phyloP scores from a whole-genome alignment of 2,113 vertebrate species.

The Melozone crissalis region DNA sequence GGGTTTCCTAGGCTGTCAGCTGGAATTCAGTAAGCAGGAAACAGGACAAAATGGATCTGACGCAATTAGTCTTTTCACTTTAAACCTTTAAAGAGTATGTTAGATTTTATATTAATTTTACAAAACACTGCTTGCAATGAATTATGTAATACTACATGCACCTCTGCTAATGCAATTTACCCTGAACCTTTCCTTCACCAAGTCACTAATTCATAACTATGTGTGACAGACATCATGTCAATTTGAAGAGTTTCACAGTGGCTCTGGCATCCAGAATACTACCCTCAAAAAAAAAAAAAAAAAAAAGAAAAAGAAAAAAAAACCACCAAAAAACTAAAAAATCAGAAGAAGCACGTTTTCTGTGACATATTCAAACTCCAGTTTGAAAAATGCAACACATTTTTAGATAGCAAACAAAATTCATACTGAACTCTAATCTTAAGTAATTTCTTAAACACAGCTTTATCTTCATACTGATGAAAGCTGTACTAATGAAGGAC shows the following conservation, averaged over 20 bases:
- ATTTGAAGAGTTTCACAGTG: neutral
- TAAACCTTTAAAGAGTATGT: constrained; percentile 16
- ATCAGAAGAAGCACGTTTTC: neutral
- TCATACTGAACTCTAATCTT: neutral
- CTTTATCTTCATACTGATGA: constrained; percentile 41
- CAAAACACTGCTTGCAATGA: constrained; percentile 22
- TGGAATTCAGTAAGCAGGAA: constrained; percentile 29
- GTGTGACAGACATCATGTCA: neutral
- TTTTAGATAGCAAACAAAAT: constrained; percentile 30
- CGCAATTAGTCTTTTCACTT: neutral
- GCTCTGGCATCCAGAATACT: neutral
- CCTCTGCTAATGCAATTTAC: constrained; percentile 15
- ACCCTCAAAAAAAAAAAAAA: neutral
- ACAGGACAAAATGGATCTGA: constrained; percentile 30
- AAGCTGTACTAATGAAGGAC: constrained; percentile 62
- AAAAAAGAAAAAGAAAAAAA: neutral
- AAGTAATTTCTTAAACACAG: constrained; percentile 57
- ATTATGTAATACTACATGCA: constrained; percentile 4
- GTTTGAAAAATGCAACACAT: neutral
- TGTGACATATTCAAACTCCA: neutral
- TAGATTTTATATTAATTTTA: constrained; percentile 33
- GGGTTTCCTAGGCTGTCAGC: constrained; percentile 52
- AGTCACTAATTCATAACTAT: neutral
- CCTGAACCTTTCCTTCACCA: neutral
- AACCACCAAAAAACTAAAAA: neutral